phyloP scores from a whole-genome alignment of 2,113 vertebrate species.

The Orientallactaga bullata region DNA sequence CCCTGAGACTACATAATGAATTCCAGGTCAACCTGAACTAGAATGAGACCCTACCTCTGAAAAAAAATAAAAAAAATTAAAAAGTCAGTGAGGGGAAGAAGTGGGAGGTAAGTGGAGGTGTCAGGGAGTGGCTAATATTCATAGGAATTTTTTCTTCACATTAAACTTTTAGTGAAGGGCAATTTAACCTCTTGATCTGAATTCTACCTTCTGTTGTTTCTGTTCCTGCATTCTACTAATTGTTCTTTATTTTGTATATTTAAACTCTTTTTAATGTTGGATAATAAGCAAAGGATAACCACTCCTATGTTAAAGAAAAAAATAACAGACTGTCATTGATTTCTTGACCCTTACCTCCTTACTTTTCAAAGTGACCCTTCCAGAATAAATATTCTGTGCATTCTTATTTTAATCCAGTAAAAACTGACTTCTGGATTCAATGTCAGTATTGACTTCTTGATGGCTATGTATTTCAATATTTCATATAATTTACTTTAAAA shows the following conservation, averaged over 20 bases:
- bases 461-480: background rate
- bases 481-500: background rate
- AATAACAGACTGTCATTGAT: background rate
- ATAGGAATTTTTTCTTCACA: background rate
- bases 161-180: background rate
- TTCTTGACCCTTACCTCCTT: background rate
- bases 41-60: too few relatives aligned
- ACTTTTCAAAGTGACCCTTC: background rate
- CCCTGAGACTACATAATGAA: too few relatives aligned
- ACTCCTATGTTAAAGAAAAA: too few relatives aligned
- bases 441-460: background rate
- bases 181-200: background rate
- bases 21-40: too few relatives aligned
- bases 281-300: conserved; percentile 6
- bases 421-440: too few relatives aligned
- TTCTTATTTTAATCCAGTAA: background rate
- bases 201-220: background rate
- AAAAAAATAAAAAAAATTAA: too few relatives aligned
- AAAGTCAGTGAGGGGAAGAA: too few relatives aligned
- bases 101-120: background rate
- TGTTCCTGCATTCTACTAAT: background rate
- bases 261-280: too few relatives aligned
- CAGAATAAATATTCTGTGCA: background rate
- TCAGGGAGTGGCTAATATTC: background rate
- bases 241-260: background rate